Evolutionary conservation across 2,888 invertebrate species (phyloP).

Genomic region (Drosophila ochracea): DNA sequence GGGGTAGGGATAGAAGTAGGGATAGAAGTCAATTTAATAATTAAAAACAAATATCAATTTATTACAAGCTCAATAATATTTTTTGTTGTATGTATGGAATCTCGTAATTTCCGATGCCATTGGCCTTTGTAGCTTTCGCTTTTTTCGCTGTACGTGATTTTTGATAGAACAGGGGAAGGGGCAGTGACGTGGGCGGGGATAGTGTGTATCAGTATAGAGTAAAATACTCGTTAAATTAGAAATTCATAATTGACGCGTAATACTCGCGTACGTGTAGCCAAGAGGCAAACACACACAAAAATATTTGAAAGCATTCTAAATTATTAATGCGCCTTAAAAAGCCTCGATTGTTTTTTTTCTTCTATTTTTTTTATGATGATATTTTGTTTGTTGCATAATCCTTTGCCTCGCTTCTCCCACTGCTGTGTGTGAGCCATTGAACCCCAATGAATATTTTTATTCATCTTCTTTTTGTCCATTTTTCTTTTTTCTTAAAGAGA

Average conservation of each 20-base stretch:
- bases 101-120: constrained; percentile 76
- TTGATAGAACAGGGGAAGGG: constrained; percentile 48
- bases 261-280: constrained; percentile 45
- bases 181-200: not conserved
- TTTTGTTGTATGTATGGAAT: constrained; percentile 28
- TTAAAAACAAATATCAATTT: constrained; percentile 47
- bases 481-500: not conserved
- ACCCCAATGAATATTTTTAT: constrained; percentile 58
- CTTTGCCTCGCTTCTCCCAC: constrained; percentile 36
- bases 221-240: constrained; percentile 59
- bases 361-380: constrained; percentile 56
- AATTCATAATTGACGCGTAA: constrained; percentile 78
- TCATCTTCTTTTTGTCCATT: not conserved
- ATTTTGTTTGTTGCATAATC: constrained; percentile 77
- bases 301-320: constrained; percentile 71
- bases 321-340: constrained; percentile 70
- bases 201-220: not conserved
- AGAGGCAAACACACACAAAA: constrained; percentile 33
- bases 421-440: constrained; percentile 57
- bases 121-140: constrained; percentile 83
- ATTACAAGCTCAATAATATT: constrained; percentile 24
- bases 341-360: constrained; percentile 51
- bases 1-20: not conserved
- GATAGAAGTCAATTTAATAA: constrained; percentile 22
- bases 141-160: constrained; percentile 72